Base-by-base conservation (phyloP, 2,797 vertebrate species). In the Dermochelys coriacea region DNA sequence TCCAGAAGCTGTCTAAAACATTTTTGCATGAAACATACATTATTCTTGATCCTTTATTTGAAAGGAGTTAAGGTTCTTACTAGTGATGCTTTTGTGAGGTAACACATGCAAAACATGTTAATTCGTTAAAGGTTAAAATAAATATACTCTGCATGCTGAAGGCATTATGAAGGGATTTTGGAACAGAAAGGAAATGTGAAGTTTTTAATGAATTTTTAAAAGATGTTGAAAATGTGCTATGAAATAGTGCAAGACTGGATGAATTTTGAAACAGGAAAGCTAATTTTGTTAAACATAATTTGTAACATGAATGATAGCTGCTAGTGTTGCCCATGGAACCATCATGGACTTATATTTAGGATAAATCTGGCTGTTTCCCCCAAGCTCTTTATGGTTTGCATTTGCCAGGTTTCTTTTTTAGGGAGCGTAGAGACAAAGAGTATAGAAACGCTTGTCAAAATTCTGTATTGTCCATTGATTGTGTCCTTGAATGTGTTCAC, bases 271-370 rank as follows among this genome's bases (percentile, higher is more conserved):
- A 94, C 88, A 91, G 87, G 89, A 96, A 93, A 86, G 64, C 87
- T 95, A 79, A 88, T 87, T 97, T 95, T 87, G 86, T 87, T 91
- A 68, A 88, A 54, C 51, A 83, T 93, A n/a, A 79, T 93, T 96
- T 95, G 82, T 88, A 80, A 91, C 14, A 12, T 88, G 80, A 92
- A 87, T 80, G 68, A 1, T 3, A 68, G 84, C 91, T 95, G 75
- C 79, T 89, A 85, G 82, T 51, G 82, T 82, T 95, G 25, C 47
- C 68, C 37, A 23, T 0, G 14, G 51, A 88, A 41, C 86, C 3
- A 54, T 21, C 75, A 59, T n/a, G 84, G 82, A 52, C 0, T 29
- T 92, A 87, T 34, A 82, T 12, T 77, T 64, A n/a, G 25, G 82
- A 91, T 82, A 41, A 51, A 50, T 71, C 95, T 95, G 95, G 91